phyloP scores from a whole-genome alignment of 1,140 invertebrate genomes.

The Stenopsyche tienmushanensis region DNA sequence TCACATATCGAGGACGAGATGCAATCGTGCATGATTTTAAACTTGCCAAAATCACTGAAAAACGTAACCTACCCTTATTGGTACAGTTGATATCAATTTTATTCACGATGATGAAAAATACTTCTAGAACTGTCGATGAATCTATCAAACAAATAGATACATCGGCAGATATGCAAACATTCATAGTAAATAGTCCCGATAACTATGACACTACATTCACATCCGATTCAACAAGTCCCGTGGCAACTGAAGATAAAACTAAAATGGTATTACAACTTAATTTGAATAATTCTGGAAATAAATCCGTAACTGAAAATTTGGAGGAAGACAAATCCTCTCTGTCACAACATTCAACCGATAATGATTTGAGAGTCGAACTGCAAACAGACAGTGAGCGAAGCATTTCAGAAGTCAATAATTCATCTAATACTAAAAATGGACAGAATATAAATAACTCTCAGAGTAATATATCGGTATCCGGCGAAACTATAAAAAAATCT shows the following conservation, averaged over 20 bases:
- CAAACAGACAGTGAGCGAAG: slow-evolving; percentile 19
- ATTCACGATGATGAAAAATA: slow-evolving; percentile 21
- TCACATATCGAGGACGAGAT: slow-evolving; percentile 46
- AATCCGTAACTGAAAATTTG: slow-evolving; percentile 18
- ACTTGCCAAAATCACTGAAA: slow-evolving; percentile 9
- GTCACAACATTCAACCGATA: slow-evolving; percentile 2
- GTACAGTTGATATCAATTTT: slow-evolving; percentile 29
- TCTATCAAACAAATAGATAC: background rate
- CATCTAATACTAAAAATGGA: background rate
- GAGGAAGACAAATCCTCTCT: slow-evolving; percentile 10
- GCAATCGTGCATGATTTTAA: slow-evolving; percentile 26
- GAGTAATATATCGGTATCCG: background rate
- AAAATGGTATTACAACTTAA: slow-evolving; percentile 12
- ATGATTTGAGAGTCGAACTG: slow-evolving; percentile 11
- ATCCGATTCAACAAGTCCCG: slow-evolving; percentile 30
- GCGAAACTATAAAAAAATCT: background rate
- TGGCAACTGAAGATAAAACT: slow-evolving; percentile 20
- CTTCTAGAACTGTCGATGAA: background rate
- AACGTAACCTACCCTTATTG: slow-evolving; percentile 28
- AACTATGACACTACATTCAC: slow-evolving; percentile 36
- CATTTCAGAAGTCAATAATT: background rate
- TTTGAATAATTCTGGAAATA: slow-evolving; percentile 28
- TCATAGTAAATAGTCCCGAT: slow-evolving; percentile 27
- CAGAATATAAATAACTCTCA: background rate
- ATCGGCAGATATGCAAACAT: background rate